Evolutionary conservation across 1,140 invertebrate genomes (phyloP).

Genomic region (Zaprionus tsacasi): DNA sequence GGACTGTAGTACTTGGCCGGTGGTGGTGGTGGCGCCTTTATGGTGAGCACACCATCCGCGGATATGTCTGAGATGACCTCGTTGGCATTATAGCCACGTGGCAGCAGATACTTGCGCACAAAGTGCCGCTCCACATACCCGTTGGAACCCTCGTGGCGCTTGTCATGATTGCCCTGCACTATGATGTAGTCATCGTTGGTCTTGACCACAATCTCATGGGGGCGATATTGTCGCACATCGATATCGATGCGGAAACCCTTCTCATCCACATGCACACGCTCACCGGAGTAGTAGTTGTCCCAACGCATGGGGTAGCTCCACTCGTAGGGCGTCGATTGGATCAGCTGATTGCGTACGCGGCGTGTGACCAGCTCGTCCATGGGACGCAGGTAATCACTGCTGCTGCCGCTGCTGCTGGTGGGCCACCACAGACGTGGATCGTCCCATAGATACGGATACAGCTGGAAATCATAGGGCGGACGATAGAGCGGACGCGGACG

Average conservation of each 20-base stretch:
- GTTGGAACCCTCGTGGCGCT: constrained; percentile 90
- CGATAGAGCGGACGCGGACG: constrained; percentile 63
- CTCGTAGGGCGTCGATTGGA: constrained; percentile 70
- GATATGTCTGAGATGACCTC: constrained; percentile 90
- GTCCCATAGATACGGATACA: constrained; percentile 79
- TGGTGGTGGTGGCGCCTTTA: constrained; percentile 87
- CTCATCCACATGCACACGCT: constrained; percentile 86
- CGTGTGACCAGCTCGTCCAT: constrained; percentile 76
- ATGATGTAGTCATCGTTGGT: constrained; percentile 91
- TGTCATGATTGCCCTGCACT: constrained; percentile 93
- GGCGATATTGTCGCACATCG: constrained; percentile 94
- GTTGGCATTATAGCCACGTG: constrained; percentile 86
- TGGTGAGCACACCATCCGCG: constrained; percentile 90
- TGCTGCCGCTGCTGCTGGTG: constrained; percentile 1
- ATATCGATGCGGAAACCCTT: constrained; percentile 92
- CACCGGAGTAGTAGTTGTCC: constrained; percentile 85
- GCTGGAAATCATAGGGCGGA: constrained; percentile 69
- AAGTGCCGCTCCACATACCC: constrained; percentile 91
- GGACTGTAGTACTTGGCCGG: constrained; percentile 72
- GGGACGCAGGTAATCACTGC: constrained; percentile 58
- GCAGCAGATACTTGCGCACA: constrained; percentile 87
- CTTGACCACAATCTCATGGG: constrained; percentile 94
- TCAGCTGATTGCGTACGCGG: constrained; percentile 73
- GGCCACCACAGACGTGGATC: constrained; percentile 75
- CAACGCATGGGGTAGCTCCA: constrained; percentile 77